Conservation (phyloP, 2,888 invertebrate species). For the Caenorhabditis virilis region DNA sequence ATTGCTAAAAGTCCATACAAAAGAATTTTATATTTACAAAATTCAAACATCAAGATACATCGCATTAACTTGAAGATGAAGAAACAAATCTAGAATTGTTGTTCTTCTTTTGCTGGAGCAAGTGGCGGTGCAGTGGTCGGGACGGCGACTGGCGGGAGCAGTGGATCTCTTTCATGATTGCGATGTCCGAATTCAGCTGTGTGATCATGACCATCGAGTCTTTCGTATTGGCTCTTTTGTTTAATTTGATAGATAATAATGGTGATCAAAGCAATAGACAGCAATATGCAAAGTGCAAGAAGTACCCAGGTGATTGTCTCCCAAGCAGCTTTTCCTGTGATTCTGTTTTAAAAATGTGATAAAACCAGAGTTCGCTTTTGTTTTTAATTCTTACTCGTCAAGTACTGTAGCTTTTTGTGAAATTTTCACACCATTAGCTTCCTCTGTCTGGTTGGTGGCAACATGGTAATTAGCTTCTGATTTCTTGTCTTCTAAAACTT, state of each 20-base stretch:
- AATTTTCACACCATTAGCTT: constrained; percentile 13
- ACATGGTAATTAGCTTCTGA: constrained; percentile 4
- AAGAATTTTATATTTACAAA: no score
- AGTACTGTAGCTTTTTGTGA: constrained; percentile 40
- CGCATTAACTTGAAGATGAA: no score
- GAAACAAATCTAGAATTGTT: constrained; percentile 38
- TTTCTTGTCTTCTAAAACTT: constrained; percentile 31
- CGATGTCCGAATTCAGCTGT: neutral
- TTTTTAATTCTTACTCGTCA: constrained; percentile 33
- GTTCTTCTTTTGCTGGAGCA: constrained; percentile 28
- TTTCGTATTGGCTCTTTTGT: constrained; percentile 40
- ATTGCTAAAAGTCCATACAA: no score
- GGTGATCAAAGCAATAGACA: constrained; percentile 48
- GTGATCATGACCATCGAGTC: constrained; percentile 41
- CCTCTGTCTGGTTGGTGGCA: neutral
- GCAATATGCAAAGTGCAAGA: constrained; percentile 50
- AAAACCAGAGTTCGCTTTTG: neutral
- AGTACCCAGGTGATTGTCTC: constrained; percentile 56
- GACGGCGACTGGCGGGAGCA: constrained; percentile 27
- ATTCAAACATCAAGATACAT: no score
- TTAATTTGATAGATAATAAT: constrained; percentile 49
- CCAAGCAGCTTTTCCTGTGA: constrained; percentile 53
- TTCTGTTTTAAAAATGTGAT: constrained; percentile 27
- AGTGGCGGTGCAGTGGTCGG: constrained; percentile 31
- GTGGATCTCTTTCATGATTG: constrained; percentile 17